Base-by-base conservation (phyloP, 2,888 invertebrate species). In the Xestia sexstrigata region DNA sequence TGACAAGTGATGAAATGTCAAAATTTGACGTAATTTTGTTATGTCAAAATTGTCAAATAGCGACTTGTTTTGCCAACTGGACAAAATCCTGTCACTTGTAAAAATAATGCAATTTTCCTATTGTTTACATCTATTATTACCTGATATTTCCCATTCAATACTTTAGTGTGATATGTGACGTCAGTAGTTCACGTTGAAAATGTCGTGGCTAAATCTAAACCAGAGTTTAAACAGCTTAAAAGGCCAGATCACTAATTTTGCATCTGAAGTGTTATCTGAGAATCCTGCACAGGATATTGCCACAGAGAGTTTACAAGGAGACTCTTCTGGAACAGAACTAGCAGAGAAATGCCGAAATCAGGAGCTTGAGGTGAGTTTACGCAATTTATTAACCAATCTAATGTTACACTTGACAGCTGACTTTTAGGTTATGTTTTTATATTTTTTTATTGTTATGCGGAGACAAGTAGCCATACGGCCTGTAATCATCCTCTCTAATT, bases 231-330 rank as follows among this genome's bases (percentile, higher is more conserved):
- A 94, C 92, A 97, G 97, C 95, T 95, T 99, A 86, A 99, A 98
- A 94, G 99, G 99, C 87, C 99, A 99, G 97, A 97, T 99, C 90
- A 97, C 98, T 55, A 99, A 97, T 96, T 98, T 99, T 91, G 99
- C 99, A 79, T 98, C 98, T 93, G 99, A 99, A 95, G 99, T 99
- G 89, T 97, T 99, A 92, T 98, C 98, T 85, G 99, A 99, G 90
- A 97, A 97, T 84, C 97, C 97, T 90, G 97, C 96, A 79, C 97
- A 97, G 90, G 93, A 93, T 89, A 82, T 87, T 76, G 91, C 81
- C 55, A 93, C 92, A 81, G 91, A 88, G 86, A 83, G 91, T 72
- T 82, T 90, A 68, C 88, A 82, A 79, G 85, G 76, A 47, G 91
- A 92, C 55, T 74, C 93, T 83, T 78, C 95, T 87, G 94, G 95